phyloP scores from a whole-genome alignment of 2,888 invertebrate species.

The Halictus ligatus region DNA sequence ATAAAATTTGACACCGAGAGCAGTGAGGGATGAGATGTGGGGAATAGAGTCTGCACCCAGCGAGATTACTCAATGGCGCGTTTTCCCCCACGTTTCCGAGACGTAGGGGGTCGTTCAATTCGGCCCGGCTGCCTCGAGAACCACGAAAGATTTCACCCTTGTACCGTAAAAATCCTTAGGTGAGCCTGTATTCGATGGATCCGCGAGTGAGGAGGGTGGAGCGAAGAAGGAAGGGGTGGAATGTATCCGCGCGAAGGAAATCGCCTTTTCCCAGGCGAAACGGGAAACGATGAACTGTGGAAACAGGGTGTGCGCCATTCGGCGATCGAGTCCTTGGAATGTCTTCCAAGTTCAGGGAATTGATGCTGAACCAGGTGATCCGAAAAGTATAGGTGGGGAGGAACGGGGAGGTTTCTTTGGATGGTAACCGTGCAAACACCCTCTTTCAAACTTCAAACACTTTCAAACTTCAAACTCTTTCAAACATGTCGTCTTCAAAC shows the following conservation, averaged over 20 bases:
- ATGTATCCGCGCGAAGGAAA: conserved; percentile 7
- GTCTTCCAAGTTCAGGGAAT: not conserved
- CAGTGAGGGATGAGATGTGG: not conserved
- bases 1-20: not conserved
- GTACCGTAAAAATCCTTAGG: not conserved
- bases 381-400: not conserved
- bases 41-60: not conserved
- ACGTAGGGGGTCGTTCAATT: not conserved
- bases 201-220: not conserved
- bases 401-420: not conserved
- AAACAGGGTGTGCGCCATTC: not conserved
- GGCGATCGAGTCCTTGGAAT: not conserved
- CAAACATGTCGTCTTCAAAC: no score
- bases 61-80: not conserved
- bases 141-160: conserved; percentile 6
- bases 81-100: not conserved
- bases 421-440: not conserved
- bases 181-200: not conserved
- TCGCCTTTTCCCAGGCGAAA: conserved; percentile 12
- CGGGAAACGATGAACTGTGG: conserved; percentile 14
- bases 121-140: not conserved
- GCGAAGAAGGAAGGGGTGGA: not conserved
- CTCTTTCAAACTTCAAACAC: not conserved
- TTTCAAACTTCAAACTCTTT: no score
- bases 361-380: not conserved